Percentiles rank a stretch among this genome's conserved stretches.
phyloP scores from a whole-genome alignment of 2,113 vertebrate species.

The Pangasianodon gigas region DNA sequence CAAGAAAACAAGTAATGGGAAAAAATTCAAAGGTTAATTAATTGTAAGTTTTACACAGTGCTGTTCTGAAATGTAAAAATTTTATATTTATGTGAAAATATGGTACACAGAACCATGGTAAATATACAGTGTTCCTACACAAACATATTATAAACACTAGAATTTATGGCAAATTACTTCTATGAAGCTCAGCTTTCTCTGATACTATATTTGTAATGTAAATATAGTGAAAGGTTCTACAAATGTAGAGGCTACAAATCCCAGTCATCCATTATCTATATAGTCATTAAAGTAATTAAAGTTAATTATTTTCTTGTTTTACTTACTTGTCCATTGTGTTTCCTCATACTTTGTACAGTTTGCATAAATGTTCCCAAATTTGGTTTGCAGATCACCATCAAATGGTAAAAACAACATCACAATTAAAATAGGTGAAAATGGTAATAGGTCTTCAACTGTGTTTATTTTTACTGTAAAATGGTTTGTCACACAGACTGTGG shows the following conservation, averaged over 20 bases:
- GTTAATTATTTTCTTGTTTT: not conserved
- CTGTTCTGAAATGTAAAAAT: constrained; percentile 58
- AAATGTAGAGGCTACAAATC: too few species aligned
- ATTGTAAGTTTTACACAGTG: not conserved
- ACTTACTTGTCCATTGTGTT: not conserved
- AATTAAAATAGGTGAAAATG: too few species aligned
- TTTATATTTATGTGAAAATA: not conserved
- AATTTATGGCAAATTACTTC: not conserved
- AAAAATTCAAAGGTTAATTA: constrained; percentile 36
- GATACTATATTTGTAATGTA: too few species aligned
- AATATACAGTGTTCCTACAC: not conserved
- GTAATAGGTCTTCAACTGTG: too few species aligned
- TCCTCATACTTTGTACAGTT: not conserved
- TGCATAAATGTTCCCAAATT: too few species aligned
- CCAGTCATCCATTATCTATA: too few species aligned
- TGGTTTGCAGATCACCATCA: too few species aligned
- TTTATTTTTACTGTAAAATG: too few species aligned
- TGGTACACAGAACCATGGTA: not conserved
- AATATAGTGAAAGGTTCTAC: too few species aligned
- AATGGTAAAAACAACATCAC: too few species aligned
- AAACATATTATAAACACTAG: not conserved
- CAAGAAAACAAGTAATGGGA: constrained; percentile 60
- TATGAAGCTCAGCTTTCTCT: not conserved
- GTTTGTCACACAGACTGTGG: too few species aligned
- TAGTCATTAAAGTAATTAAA: too few species aligned